A percentile compares a stretch with the other conserved stretches of the same genome.
These are phyloP conservation scores for Zophobas atratus DNA, from an alignment of 1,140 invertebrate genomes.

Conservation along the genomic window DNA sequence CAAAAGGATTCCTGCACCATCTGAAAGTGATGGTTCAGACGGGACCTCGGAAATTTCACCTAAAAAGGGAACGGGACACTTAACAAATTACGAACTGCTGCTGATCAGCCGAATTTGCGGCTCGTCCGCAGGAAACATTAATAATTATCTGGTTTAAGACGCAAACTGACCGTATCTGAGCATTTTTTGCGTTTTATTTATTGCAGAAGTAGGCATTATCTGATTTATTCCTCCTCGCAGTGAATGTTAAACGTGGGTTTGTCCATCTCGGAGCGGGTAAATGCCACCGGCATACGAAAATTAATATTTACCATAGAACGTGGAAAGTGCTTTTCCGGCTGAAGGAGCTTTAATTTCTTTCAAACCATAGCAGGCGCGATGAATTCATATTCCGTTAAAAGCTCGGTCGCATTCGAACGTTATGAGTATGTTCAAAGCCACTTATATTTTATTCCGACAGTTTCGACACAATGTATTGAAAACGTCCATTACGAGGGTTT, in stretches of 20 bases:
- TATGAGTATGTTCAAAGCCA: conserved; percentile 33
- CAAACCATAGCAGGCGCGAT: neutral
- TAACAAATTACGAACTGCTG: conserved; percentile 16
- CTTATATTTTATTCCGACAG: conserved; percentile 43
- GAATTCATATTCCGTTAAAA: conserved; percentile 38
- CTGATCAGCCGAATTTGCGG: too few species aligned
- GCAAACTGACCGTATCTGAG: too few species aligned
- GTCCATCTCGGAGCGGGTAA: too few species aligned
- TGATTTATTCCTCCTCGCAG: too few species aligned
- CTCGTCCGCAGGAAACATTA: too few species aligned
- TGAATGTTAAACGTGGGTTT: too few species aligned
- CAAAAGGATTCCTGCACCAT: conserved; percentile 37
- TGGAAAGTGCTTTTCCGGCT: conserved; percentile 20
- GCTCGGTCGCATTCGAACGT: conserved; percentile 4
- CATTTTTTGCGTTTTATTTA: too few species aligned
- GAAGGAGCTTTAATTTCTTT: conserved; percentile 35
- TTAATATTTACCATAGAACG: conserved; percentile 33
- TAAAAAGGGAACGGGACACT: conserved; percentile 20
- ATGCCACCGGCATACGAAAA: neutral
- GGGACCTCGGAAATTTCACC: conserved; percentile 6
- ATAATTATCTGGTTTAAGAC: too few species aligned
- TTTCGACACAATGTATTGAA: conserved; percentile 43
- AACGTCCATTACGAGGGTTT: conserved; percentile 38
- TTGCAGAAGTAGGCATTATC: too few species aligned
- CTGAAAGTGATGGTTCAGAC: conserved; percentile 28